Percentiles rank a stretch among this genome's conserved stretches.
Evolutionary conservation across 1,140 invertebrate genomes (phyloP).

Genomic region (Zophobas atratus): DNA sequence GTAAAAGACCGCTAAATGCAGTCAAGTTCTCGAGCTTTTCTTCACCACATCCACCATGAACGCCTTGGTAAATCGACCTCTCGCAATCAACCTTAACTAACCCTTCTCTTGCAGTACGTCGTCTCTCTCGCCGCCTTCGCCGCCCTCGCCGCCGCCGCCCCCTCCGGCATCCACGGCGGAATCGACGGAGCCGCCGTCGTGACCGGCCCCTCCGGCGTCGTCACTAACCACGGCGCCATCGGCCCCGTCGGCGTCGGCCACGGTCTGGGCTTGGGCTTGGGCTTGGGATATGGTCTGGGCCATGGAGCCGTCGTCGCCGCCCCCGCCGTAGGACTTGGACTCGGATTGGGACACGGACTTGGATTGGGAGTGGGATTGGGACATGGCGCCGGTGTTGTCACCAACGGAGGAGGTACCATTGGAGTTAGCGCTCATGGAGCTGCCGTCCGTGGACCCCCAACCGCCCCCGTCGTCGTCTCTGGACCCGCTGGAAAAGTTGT

Average conservation of each 20-base stretch:
- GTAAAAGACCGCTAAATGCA: too few species aligned
- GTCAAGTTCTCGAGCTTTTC: too few species aligned
- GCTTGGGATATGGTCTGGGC: conserved; percentile 1
- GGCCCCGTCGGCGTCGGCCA: conserved; percentile 14
- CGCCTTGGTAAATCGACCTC: background rate
- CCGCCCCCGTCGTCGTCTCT: too few species aligned
- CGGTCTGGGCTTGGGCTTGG: conserved; percentile 5
- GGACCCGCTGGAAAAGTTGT: too few species aligned
- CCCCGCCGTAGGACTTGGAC: too few species aligned
- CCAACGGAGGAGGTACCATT: too few species aligned
- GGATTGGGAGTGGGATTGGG: too few species aligned
- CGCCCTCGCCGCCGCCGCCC: conserved; percentile 9
- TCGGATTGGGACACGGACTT: too few species aligned
- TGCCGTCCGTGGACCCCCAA: too few species aligned
- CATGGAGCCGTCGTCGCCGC: background rate
- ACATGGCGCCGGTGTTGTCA: too few species aligned
- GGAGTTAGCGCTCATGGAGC: too few species aligned
- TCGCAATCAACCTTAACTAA: background rate
- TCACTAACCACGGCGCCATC: conserved; percentile 22
- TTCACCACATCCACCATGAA: background rate
- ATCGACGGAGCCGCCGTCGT: background rate
- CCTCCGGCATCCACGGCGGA: conserved; percentile 2
- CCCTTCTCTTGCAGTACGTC: background rate
- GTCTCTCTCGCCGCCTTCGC: conserved; percentile 5
- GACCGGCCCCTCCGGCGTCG: conserved; percentile 16